Base-by-base conservation (phyloP, 2,888 invertebrate genomes). In the Argyresthia albistria region DNA sequence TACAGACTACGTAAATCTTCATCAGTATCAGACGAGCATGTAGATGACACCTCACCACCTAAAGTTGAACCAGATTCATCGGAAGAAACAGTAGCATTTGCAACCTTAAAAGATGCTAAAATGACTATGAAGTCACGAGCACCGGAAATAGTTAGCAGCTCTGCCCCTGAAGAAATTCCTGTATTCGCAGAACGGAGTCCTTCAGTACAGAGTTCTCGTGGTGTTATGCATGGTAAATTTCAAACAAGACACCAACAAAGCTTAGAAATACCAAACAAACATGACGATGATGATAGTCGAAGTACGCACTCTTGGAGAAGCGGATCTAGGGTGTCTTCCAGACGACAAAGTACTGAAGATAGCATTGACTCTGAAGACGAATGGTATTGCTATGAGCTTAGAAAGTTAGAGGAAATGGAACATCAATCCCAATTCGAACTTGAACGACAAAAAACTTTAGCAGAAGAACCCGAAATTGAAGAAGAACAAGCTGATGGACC, bases 321-420 rank as follows among this genome's bases (percentile, higher is more conserved):
- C 64, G 93, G 95, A 0, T 96, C 96, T 0, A 87, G 94, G 60
- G 93, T 94, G 1, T 96, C 96, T 1, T 96, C 96, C 0, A 89
- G 96, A 59, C 89, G 96, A 51, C 96, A 97, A 79, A 96, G 96
- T 67, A 96, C 96, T 0, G 97, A 97, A 80, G 96, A 96, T 63
- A 95, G 95, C 64, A 96, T 97, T 54, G 97, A 97, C 72, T 95
- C 95, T 35, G 97, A 97, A 78, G 97, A 97, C 68, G 96, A 97
- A 73, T 97, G 96, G 93, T 97, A 96, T 66, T 95, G 95, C 64
- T 96, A 97, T 70, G 96, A 97, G 70, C 75, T 96, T 54, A 88
- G 95, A 53, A 95, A 96, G 75, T 77, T 97, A 39, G 95, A 97
- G 76, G 95, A 96, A 76, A 89, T 96, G 77, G 96, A 96, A 73